Evolutionary conservation across 2,797 vertebrate species (phyloP), one percentile per base, ranked within the genome.

Genomic region (Oophaga sylvatica): DNA sequence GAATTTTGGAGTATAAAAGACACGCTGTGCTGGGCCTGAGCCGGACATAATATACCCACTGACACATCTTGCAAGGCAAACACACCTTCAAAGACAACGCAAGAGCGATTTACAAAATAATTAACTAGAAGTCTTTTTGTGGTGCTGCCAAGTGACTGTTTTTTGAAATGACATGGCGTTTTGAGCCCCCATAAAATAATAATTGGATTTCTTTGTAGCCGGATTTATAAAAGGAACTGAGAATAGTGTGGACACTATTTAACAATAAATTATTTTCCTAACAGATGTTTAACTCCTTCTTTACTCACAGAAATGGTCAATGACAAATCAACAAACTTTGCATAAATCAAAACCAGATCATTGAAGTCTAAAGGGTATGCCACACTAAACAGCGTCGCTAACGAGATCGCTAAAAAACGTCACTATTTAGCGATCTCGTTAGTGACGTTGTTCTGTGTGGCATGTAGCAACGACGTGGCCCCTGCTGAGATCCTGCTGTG

Each of bases 51-150:
- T 81, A 80, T 83, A 78, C 73, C 62, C 48, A 48, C 16, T 53
- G 70, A 82, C 84, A 89, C 63, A 77, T 83, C 79, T 70, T 29
- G 16, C 80, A 53, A 83, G 70, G 79, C 79, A 79, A 78, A 62
- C 48, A 67, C 87, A 89, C 88, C 84, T 89, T 88, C 79, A 86
- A 83, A 86, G 79, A 70, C 53, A 86, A 53, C 17, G 53, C 79
- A 62, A 79, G 88, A 71, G 80, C 84, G 82, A 84, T 86, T 86
- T 86, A 89, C 73, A 86, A 86, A 86, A 86, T 89, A 89, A 89
- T 89, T 89, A 89, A 81, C 88, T 62, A 83, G 88, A 62, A 20
- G 22, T 56, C 84, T 35, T 68, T 89, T 73, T 86, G 71, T 71
- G 73, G 68, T 62, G 70, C 71, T 86, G 87, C 87, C 87, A 89